Evolutionary conservation across 2,113 vertebrate genomes (phyloP), one percentile per base, ranked within the genome.

Genomic region (Phyllostomus discolor): DNA sequence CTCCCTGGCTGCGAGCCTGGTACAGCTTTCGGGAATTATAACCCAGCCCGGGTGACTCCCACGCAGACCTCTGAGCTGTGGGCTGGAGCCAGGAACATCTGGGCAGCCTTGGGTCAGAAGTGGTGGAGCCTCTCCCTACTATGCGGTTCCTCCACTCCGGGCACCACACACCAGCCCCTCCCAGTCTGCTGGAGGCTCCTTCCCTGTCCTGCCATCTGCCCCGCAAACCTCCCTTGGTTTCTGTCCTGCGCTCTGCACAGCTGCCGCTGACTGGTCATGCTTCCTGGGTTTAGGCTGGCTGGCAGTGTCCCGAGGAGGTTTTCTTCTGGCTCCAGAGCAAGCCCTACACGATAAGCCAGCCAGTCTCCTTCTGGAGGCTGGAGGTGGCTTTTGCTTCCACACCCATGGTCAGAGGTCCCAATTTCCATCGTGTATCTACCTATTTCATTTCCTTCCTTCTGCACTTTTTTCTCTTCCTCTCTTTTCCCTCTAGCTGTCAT

Each of bases 91-190:
- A 12, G 2, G 5, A 38, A 31, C 7, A 24, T 4, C 31, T 14
- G 38, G 12, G 43, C 19, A 48, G 66, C 43, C 17, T 10, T 14
- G 9, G 57, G 17, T 57, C 35, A 5, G 7, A 7, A n/a, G 31
- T 2, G 2, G 46, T 0, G 46, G 24, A 2, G 28, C 14, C 12
- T 26, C 50, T 81, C 7, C 22, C 19, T 0, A n/a, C n/a, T n/a
- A 15, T 0, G 0, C 12, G 12, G 19, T 5, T 4, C 52, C 12
- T 26, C 75, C 8, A 3, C 1, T 22, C 35, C 4, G 15, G 48
- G 10, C 2, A 83, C 52, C n/a, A 6, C 7, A 22, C 8, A 0
- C 7, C 1, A 7, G 28, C 10, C 48, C 22, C 43, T 48, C 78
- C 46, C 76, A 62, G 26, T n/a, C 5, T 4, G 28, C 41, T 38